Evolutionary conservation across 2,888 invertebrate genomes (phyloP), one percentile per base, ranked within the genome.

Genomic region (Drosophila longiperda): DNA sequence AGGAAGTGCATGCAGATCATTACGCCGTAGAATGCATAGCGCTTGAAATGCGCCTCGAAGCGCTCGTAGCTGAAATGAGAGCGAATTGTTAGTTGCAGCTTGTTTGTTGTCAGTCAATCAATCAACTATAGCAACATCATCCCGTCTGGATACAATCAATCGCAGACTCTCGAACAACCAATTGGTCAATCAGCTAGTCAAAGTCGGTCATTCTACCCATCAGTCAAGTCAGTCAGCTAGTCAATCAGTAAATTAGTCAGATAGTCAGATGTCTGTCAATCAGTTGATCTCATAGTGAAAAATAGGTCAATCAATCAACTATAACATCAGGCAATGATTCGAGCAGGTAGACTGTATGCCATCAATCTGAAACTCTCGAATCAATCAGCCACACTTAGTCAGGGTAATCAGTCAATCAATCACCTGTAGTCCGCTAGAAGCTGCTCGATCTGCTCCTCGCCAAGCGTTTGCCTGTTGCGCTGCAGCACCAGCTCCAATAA

Each of bases 1-100:
- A 92, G 61, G 36, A 92, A 93, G 65, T 92, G 91, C 73, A 92
- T 87, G 60, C 90, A 91, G 40, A 93, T 76, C 82, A 92, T 76
- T 3, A 83, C 90, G 2, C 93, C 93, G 74, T 93, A 93, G 60
- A 93, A 90, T 12, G 92, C 93, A 64, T 91, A 92, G 42, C 91
- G 92, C 6, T 86, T 79, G 58, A 92, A 93, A 70, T 93, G 93
- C 5, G 70, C 60, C 70, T 90, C 75, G 50, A 93, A 93, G 1
- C 84, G 82, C 3, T 90, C 82, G 62, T 80, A 92, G 45, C 91
- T 92, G 58, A 29, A 38, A 5, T 23, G 3, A 23, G 5, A 32
- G 9, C 3, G 17, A 36, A 17, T 11, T 12, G 12, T 20, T 32
- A 52, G 50, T 17, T 12, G 26, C 17, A 49, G 15, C 20, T 20